Conservation (phyloP, 2,888 invertebrate species). For the Hydriomena furcata region DNA sequence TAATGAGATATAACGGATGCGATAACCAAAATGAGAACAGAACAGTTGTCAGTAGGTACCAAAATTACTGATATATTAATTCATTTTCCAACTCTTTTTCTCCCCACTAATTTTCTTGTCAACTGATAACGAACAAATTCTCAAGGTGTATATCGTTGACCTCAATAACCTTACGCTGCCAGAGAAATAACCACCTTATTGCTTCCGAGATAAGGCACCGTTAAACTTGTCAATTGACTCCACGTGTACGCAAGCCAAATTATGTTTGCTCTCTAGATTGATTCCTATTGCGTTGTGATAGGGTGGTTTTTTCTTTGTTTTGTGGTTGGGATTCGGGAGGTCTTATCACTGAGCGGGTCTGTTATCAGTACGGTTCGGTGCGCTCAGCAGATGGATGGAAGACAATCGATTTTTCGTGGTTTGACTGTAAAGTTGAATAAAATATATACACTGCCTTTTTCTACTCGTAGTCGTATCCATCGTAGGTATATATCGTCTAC, state of each 20-base stretch:
- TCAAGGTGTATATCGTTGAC: conserved; percentile 77
- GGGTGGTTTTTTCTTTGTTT: conserved; percentile 22
- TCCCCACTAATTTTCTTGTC: conserved; percentile 64
- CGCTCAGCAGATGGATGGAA: conserved; percentile 40
- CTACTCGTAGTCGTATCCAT: too few species aligned
- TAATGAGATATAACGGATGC: too few species aligned
- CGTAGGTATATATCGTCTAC: too few species aligned
- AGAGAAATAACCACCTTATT: conserved; percentile 36
- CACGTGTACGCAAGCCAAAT: neutral
- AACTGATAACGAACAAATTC: conserved; percentile 66
- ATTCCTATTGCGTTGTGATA: conserved; percentile 6
- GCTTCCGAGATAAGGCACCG: conserved; percentile 15
- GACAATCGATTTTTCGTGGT: conserved; percentile 38
- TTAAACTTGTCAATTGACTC: conserved; percentile 4
- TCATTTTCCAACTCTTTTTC: conserved; percentile 46
- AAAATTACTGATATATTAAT: conserved; percentile 21
- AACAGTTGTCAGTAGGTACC: neutral
- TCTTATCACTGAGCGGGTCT: conserved; percentile 35
- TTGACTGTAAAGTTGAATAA: neutral
- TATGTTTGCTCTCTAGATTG: neutral
- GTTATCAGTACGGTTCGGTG: conserved; percentile 42
- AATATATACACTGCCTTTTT: too few species aligned
- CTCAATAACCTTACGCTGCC: conserved; percentile 51
- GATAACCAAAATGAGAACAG: too few species aligned
- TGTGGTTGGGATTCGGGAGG: neutral